Evolutionary conservation across 1,140 invertebrate species (phyloP), one percentile per base, ranked within the genome.

Genomic region (Potamilus streckersoni): DNA sequence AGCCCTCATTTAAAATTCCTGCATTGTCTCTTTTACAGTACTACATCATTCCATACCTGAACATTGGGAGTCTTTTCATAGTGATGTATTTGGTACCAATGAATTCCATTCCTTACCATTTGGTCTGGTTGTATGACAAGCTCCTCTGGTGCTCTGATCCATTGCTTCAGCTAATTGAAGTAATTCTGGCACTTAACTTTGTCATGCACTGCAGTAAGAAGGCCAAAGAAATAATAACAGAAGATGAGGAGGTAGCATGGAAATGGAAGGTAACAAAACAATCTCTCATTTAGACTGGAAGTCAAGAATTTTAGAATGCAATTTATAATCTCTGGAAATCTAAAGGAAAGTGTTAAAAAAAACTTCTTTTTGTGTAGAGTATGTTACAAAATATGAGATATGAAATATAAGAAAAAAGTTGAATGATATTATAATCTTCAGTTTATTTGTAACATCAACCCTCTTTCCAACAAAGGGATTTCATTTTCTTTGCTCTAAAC

Each of bases 201-300:
- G 74, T 76, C 38, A 76, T 76, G 74, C 69, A 76, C 62, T 71
- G 60, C 68, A 76, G 74, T 67, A 38, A 63, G 11, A 71, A 63
- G 11, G 71, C 69, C 71, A 69, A 56, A 49, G 74, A 76, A 67
- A 76, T 71, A 23, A 76, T 76, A 19, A 64, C 71, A 61, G 74
- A 76, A 66, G 68, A 70, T 61, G 74, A 76, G 56, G 74, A 76
- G 8, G 69, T 71, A 13, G 69, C 74, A n/a, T 71, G 74, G 74
- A 76, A 76, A 76, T 76, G 74, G 74, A 76, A 76, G 74, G 74
- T 76, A 71, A n/a, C 19, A 27, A 31, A 49, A 49, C 6, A 6
- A 49, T 49, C 38, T 5, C 38, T 49, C 11, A 49, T 11, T 49
- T 49, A 49, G 38, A 49, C 38, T 49, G 38, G 38, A 49, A 49